Evolutionary conservation across 2,888 invertebrate genomes (phyloP), one percentile per base, ranked within the genome.

Genomic region (Ornithoptera alexandrae): DNA sequence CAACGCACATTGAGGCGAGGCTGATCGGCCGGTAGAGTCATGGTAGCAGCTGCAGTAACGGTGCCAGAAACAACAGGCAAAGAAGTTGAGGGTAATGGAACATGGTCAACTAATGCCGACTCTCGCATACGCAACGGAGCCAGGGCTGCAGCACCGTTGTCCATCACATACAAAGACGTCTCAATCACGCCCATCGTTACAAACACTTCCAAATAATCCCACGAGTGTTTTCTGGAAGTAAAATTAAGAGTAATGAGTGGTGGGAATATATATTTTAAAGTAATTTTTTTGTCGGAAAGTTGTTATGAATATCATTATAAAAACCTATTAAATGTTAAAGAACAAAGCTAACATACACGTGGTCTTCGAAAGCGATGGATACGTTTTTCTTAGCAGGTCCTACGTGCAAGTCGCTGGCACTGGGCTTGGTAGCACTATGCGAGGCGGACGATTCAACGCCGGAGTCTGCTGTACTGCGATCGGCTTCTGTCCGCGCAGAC

Each of bases 131-230:
- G 78, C 22, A 89, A 75, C 7, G 71, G 75, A 0, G 59, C 53
- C 2, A 84, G 60, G 46, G 73, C 75, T 0, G 76, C 71, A 30
- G 80, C 78, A 22, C 66, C 72, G 50, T 86, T 84, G 59, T 88
- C 88, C 0, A 24, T 72, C 8, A 78, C 77, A 72, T 87, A 88
- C 42, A 92, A 71, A 0, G 86, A 81, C 15, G 89, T 6, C n/a
- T 88, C 86, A 15, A 93, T 80, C 18, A 79, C 79, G 17, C 92
- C 92, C 86, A 91, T 86, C 0, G 92, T 90, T 60, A 92, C 78
- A 71, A 84, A 90, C 63, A 90, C 74, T 69, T 93, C 93, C 59
- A 90, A 62, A 71, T 81, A 83, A 2, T 89, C 85, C 6, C 81
- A 81, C 6, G 80, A 65, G 1, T 81, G 77, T 4, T 71, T 64